Conservation (phyloP, 2,797 vertebrate genomes). For the Cottoperca gobio region DNA sequence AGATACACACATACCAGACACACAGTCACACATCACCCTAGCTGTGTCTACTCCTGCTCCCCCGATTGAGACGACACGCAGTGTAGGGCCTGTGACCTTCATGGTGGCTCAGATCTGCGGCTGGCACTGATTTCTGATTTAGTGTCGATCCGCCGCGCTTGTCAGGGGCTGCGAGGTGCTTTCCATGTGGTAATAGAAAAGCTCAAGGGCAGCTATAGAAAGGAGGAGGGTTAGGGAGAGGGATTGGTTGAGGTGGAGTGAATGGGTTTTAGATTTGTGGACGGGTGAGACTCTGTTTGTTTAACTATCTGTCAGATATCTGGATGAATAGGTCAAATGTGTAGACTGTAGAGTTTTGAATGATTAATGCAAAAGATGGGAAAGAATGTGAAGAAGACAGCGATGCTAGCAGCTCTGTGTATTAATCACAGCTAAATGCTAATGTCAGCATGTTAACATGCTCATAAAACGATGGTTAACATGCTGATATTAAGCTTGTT, state of each 20-base stretch:
- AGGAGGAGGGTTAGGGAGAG: slow-evolving; percentile 69
- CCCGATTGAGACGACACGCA: slow-evolving; percentile 80
- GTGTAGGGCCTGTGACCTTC: slow-evolving; percentile 98
- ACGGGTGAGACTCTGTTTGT: slow-evolving; percentile 67
- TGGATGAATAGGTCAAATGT: slow-evolving; percentile 59
- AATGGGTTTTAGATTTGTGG: slow-evolving; percentile 71
- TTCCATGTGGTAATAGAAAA: slow-evolving; percentile 99
- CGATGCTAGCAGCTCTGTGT: background rate
- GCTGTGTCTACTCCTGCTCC: slow-evolving; percentile 82
- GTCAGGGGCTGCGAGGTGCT: slow-evolving; percentile 99
- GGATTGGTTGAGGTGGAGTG: slow-evolving; percentile 64
- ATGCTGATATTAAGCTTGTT: background rate
- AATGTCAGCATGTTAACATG: background rate
- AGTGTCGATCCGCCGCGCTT: slow-evolving; percentile 99
- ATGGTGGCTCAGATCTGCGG: slow-evolving; percentile 99
- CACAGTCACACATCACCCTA: slow-evolving; percentile 60
- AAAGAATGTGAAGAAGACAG: background rate
- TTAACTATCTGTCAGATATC: slow-evolving; percentile 66
- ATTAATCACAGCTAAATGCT: background rate
- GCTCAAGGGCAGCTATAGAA: slow-evolving; percentile 93
- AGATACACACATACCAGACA: slow-evolving; percentile 31
- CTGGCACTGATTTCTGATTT: slow-evolving; percentile 99
- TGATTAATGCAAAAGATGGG: slow-evolving; percentile 31
- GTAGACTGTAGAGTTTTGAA: slow-evolving; percentile 24
- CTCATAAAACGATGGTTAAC: background rate